Base-by-base conservation (phyloP, 2,797 vertebrate species). In the Parotocinclus haroldoi region DNA sequence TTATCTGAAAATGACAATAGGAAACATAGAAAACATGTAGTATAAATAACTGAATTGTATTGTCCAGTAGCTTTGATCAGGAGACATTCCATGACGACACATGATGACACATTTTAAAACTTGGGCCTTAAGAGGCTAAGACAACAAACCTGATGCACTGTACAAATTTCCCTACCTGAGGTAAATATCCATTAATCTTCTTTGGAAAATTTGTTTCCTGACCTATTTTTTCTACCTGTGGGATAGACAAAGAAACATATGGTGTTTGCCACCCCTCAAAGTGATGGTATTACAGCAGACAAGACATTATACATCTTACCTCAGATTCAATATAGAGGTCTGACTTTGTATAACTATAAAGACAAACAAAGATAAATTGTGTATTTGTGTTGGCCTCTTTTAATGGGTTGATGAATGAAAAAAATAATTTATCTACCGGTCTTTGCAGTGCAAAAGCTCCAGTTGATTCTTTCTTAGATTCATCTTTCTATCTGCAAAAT, bases 391-490 rank as follows among this genome's bases (percentile, higher is more conserved):
- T 12, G 1, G 18, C 5, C 27, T 27, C 2, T 27, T 27, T 5
- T 2, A 27, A 27, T n/a, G 27, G 5, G 27, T 27, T 27, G 27
- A 27, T 2, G 27, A 27, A 27, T 27, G 5, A 27, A 2, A 2
- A 27, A 27, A 27, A 27, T 46, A 44, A 55, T 27, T 27, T 8
- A 36, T 19, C 49, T 87, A 98, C 96, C 91, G 90, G 85, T 93
- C 85, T 69, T 87, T 93, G 77, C 84, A 86, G 78, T 94, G 93
- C 66, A 93, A 86, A 66, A 96, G 86, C 76, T 98, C 93, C 62
- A 95, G 80, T 7, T 88, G 83, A 72, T 89, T 89, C 78, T 88
- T 90, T 38, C 87, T 81, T 45, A 84, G 17, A 56, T 83, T 86
- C 9, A 84, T 81, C 19, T 87, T 86, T 80, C 89, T 87, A 6